Percentiles rank a stretch among this genome's conserved stretches.
Evolutionary conservation across 1,140 invertebrate species (phyloP).

Genomic region (Sinella curviseta): DNA sequence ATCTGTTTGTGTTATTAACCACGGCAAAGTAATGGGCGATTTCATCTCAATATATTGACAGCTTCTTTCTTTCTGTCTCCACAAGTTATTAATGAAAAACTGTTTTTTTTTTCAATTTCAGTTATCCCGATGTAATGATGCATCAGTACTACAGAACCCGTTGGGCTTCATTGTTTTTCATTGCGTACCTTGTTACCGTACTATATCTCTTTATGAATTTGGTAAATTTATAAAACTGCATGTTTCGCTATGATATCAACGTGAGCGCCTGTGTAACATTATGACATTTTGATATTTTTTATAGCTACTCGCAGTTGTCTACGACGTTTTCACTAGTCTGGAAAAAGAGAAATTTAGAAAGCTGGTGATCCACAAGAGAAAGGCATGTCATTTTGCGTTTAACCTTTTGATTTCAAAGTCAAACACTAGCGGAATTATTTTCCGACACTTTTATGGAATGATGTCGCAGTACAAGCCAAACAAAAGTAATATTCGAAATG

Average conservation of each 20-base stretch:
- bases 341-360: constrained; percentile 86
- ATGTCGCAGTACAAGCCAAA: constrained; percentile 43
- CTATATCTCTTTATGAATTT: constrained; percentile 89
- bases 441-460: constrained; percentile 75
- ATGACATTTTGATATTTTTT: constrained; percentile 32
- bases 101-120: too few species aligned
- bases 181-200: constrained; percentile 79
- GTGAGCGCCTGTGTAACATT: constrained; percentile 29
- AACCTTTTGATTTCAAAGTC: constrained; percentile 72
- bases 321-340: constrained; percentile 83
- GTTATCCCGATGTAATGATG: constrained; percentile 93
- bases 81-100: background rate
- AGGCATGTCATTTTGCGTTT: constrained; percentile 81
- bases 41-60: too few species aligned
- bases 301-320: constrained; percentile 84
- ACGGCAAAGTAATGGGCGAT: constrained; percentile 84
- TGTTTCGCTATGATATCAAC: constrained; percentile 17
- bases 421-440: constrained; percentile 64
- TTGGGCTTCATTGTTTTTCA: constrained; percentile 83
- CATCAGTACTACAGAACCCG: constrained; percentile 73
- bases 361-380: constrained; percentile 77
- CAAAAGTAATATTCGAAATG: constrained; percentile 39
- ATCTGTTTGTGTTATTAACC: constrained; percentile 84
- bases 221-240: constrained; percentile 58
- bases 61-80: background rate